Evolutionary conservation across 2,113 vertebrate genomes (phyloP).

Genomic region (Sialia sialis): DNA sequence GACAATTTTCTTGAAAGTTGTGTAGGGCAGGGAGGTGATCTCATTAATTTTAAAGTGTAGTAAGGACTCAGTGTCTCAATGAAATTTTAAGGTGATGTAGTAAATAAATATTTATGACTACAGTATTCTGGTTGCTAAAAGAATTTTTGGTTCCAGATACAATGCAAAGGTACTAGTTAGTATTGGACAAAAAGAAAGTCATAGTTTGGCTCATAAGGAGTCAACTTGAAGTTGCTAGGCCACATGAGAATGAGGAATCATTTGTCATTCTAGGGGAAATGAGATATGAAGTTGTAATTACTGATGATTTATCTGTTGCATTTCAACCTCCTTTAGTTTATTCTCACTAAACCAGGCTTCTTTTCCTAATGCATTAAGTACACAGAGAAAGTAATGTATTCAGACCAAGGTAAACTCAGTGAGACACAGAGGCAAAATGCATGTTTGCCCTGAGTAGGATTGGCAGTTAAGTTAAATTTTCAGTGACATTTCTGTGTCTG

Average conservation of each 20-base stretch:
- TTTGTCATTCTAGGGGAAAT: background rate
- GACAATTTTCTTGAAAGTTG: background rate
- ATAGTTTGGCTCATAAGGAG: background rate
- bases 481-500: background rate
- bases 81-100: background rate
- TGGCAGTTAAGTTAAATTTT: background rate
- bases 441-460: background rate
- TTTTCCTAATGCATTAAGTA: background rate
- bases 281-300: background rate
- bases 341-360: background rate
- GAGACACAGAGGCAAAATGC: background rate
- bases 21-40: background rate
- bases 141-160: background rate
- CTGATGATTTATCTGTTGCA: background rate
- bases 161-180: background rate
- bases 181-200: background rate
- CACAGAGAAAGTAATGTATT: background rate
- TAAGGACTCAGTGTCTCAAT: background rate
- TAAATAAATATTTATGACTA: background rate
- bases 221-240: background rate
- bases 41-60: background rate
- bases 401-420: background rate
- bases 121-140: background rate
- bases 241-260: background rate
- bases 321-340: background rate